Evolutionary conservation across 2,113 vertebrate genomes (phyloP).

Genomic region (Xenotilapia flavipinnis): DNA sequence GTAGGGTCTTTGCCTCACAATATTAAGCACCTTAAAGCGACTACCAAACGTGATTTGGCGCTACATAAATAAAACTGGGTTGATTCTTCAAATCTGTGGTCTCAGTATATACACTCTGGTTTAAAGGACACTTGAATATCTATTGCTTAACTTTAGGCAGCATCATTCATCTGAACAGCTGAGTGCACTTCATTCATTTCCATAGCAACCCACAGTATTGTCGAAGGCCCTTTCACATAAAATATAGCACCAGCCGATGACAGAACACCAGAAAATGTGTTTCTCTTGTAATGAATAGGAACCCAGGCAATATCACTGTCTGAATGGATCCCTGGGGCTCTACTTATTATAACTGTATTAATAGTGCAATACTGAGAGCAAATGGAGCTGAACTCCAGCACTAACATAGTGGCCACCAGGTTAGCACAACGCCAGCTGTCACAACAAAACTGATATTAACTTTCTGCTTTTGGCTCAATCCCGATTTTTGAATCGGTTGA

Average conservation of each 20-base stretch:
- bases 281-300: constrained; percentile 25
- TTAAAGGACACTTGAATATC: not conserved
- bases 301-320: not conserved
- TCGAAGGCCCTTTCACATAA: not conserved
- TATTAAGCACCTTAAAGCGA: not conserved
- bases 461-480: not conserved
- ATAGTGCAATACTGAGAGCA: constrained; percentile 6
- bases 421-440: not conserved
- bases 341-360: constrained; percentile 19
- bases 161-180: not conserved
- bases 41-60: not conserved
- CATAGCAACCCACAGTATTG: constrained; percentile 8
- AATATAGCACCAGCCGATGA: not conserved
- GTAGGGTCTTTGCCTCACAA: not conserved
- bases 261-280: constrained; percentile 14
- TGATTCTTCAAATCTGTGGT: not conserved
- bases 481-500: not conserved
- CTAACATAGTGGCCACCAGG: not conserved
- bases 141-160: not conserved
- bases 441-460: not conserved
- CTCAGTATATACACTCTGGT: not conserved
- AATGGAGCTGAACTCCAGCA: constrained; percentile 6
- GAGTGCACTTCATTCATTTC: constrained; percentile 1
- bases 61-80: not conserved
- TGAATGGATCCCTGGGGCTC: constrained; percentile 6